These are phyloP conservation scores for Sphenodon punctatus DNA, from an alignment of 2,797 vertebrate species.

Conservation along the genomic window DNA sequence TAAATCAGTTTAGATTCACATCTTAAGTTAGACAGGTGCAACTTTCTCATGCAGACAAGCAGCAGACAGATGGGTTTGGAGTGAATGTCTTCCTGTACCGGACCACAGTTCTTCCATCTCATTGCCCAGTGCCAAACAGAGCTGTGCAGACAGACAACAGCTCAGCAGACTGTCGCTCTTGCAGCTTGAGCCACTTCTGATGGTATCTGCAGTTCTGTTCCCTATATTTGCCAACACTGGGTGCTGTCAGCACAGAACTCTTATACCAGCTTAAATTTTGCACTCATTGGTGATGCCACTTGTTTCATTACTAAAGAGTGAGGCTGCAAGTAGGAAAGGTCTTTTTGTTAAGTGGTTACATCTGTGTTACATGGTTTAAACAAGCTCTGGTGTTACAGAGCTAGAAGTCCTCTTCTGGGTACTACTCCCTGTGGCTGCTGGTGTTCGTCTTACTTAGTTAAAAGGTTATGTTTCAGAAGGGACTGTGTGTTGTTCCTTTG, in stretches of 20 bases:
- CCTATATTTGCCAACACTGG: neutral
- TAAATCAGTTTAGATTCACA: neutral
- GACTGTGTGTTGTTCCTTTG: too few species aligned
- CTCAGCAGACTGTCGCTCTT: neutral
- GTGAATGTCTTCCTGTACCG: fast-evolving
- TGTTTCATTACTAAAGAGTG: too few species aligned
- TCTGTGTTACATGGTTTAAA: too few species aligned
- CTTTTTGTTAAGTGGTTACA: too few species aligned
- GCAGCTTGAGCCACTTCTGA: neutral
- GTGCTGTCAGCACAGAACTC: neutral
- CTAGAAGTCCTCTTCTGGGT: too few species aligned
- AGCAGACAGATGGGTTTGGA: neutral
- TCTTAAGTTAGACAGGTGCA: neutral
- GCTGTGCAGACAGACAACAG: neutral
- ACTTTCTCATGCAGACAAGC: neutral
- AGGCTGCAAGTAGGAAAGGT: too few species aligned
- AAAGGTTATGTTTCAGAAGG: too few species aligned
- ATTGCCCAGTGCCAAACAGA: neutral
- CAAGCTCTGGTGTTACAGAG: too few species aligned
- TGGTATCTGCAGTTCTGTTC: neutral
- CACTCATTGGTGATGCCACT: neutral
- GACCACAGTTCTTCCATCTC: neutral
- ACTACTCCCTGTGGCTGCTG: too few species aligned
- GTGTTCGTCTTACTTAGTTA: too few species aligned
- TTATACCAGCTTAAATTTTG: neutral